phyloP scores from a whole-genome alignment of 2,113 vertebrate species.

The Gracilinanus agilis region DNA sequence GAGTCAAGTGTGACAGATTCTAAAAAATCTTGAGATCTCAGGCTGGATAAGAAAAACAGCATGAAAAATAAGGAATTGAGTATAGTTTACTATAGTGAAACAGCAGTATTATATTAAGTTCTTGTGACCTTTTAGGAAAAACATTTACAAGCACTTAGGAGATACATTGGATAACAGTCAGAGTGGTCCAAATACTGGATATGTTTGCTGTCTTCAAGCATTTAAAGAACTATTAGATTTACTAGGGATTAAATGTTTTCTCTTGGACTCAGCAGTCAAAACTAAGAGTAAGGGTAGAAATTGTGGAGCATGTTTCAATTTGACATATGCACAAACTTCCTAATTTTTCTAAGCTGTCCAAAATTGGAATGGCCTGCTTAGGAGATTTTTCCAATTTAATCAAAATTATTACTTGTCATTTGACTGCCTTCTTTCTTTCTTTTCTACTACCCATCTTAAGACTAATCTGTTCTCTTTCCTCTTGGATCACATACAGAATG shows the following conservation, averaged over 20 bases:
- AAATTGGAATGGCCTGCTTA: neutral
- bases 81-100: neutral
- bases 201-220: neutral
- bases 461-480: neutral
- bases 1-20: neutral
- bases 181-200: neutral
- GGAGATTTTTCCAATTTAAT: neutral
- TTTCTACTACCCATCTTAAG: neutral
- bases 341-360: neutral
- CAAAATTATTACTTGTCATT: neutral
- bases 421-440: neutral
- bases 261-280: neutral
- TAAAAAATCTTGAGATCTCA: neutral
- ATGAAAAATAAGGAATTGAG: neutral
- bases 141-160: neutral
- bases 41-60: neutral
- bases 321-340: neutral
- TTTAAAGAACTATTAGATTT: neutral
- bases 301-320: neutral
- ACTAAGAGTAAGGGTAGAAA: neutral
- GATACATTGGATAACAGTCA: neutral
- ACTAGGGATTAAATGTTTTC: neutral
- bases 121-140: neutral
- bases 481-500: neutral
- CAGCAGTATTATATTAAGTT: neutral